phyloP scores from a whole-genome alignment of 1,140 invertebrate genomes.

The Thalassaphorura encarpata region DNA sequence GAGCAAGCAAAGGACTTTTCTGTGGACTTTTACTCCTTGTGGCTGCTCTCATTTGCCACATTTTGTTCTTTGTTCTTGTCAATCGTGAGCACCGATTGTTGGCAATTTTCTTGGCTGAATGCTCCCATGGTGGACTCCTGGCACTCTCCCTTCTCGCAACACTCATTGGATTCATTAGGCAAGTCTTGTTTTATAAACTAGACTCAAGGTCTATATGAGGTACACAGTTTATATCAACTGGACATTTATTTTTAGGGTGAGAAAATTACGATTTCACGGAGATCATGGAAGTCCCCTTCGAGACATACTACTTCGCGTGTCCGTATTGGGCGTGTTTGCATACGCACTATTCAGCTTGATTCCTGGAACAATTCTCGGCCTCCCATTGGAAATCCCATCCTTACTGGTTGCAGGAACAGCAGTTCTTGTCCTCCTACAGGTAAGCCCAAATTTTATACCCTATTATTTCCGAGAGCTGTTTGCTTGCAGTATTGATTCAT shows the following conservation, averaged over 20 bases:
- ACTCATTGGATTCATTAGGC: slow-evolving; percentile 77
- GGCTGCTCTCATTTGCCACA: slow-evolving; percentile 82
- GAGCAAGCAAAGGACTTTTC: slow-evolving; percentile 87
- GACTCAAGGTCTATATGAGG: too few species aligned
- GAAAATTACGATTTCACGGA: slow-evolving; percentile 73
- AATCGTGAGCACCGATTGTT: slow-evolving; percentile 46
- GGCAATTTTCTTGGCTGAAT: slow-evolving; percentile 80
- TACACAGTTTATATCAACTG: background rate
- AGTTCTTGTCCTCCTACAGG: slow-evolving; percentile 70
- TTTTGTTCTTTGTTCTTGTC: slow-evolving; percentile 87
- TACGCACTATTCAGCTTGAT: slow-evolving; percentile 90
- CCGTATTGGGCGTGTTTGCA: slow-evolving; percentile 80
- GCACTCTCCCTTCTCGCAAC: slow-evolving; percentile 76
- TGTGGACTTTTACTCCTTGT: slow-evolving; percentile 80
- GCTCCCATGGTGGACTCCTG: slow-evolving; percentile 79
- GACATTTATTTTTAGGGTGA: slow-evolving; percentile 54
- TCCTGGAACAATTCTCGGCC: slow-evolving; percentile 63
- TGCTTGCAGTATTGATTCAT: background rate
- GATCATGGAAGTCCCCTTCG: slow-evolving; percentile 74
- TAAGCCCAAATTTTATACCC: slow-evolving; percentile 37
- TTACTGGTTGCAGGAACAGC: slow-evolving; percentile 81
- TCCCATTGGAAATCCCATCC: slow-evolving; percentile 73
- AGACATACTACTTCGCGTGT: slow-evolving; percentile 79
- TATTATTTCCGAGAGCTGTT: background rate
- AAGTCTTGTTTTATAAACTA: slow-evolving; percentile 35